Evolutionary conservation across 1,140 invertebrate genomes (phyloP).

Genomic region (Drosophila bifasciata): DNA sequence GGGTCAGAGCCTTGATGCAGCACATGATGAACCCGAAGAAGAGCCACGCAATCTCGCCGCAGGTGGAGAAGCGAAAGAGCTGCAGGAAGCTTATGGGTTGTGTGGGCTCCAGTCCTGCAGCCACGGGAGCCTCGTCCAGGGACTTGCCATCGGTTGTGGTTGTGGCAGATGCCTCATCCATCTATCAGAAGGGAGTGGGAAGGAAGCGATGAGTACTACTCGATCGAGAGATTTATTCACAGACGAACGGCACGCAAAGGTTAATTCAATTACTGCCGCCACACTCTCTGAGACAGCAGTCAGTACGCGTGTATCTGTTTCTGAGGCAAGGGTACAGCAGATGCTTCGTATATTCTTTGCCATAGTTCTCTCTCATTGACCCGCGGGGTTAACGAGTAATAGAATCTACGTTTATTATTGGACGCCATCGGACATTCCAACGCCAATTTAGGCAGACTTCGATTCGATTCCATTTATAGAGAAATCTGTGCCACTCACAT

Average conservation of each 20-base stretch:
- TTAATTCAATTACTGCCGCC: conserved; percentile 22
- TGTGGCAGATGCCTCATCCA: conserved; percentile 62
- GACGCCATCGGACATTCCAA: conserved; percentile 23
- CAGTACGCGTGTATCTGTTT: not conserved
- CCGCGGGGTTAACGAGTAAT: conserved; percentile 66
- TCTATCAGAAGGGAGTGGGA: not conserved
- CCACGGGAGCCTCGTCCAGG: conserved; percentile 52
- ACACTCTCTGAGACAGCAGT: conserved; percentile 12
- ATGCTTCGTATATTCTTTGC: conserved; percentile 34
- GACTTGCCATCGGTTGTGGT: conserved; percentile 62
- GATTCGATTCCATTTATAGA: conserved; percentile 3
- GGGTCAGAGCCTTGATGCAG: conserved; percentile 86
- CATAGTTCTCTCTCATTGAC: conserved; percentile 58
- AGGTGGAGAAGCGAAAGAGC: conserved; percentile 87
- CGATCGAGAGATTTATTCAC: conserved; percentile 17
- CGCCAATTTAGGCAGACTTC: not conserved
- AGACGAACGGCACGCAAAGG: conserved; percentile 26
- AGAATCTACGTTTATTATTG: conserved; percentile 33
- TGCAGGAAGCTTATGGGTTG: conserved; percentile 62
- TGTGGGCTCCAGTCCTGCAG: conserved; percentile 65
- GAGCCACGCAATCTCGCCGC: conserved; percentile 86
- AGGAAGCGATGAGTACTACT: not conserved
- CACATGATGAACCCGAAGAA: conserved; percentile 86
- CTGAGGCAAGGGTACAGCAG: conserved; percentile 31
- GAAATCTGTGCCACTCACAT: not conserved